Percentiles rank a stretch among this genome's conserved stretches.
Conservation (phyloP, 2,888 invertebrate species). For the Catocala sponsa region DNA sequence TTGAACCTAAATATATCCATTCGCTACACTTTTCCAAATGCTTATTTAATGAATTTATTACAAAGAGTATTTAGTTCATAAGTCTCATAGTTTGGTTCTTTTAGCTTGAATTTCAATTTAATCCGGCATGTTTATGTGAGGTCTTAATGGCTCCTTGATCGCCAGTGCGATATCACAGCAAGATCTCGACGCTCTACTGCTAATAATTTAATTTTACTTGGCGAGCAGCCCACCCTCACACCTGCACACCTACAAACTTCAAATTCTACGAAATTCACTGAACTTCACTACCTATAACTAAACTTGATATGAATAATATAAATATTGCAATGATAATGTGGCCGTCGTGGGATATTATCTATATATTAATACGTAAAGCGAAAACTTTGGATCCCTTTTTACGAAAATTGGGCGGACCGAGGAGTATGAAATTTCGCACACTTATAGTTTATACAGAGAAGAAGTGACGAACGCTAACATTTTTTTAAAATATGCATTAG, state of each 20-base stretch:
- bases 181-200: conserved; percentile 35
- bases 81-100: too few species aligned
- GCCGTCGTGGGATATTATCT: not conserved
- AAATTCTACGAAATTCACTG: conserved; percentile 9
- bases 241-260: conserved; percentile 20
- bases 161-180: conserved; percentile 32
- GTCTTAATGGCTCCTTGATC: conserved; percentile 20
- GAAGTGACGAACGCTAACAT: too few species aligned
- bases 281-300: not conserved
- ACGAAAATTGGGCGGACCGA: too few species aligned
- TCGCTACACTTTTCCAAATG: too few species aligned
- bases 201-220: conserved; percentile 58
- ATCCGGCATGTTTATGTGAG: conserved; percentile 6
- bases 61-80: too few species aligned
- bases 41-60: too few species aligned
- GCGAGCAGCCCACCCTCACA: conserved; percentile 47
- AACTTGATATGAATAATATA: not conserved
- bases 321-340: conserved; percentile 4
- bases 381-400: too few species aligned
- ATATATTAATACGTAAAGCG: too few species aligned
- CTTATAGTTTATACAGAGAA: too few species aligned
- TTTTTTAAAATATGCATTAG: too few species aligned
- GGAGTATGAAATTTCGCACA: too few species aligned
- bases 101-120: not conserved
- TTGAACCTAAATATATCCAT: too few species aligned